A percentile compares a stretch with the other conserved stretches of the same genome.
These are phyloP conservation scores for Wiebesia pumilae DNA, from an alignment of 1,140 invertebrate genomes.

Conservation along the genomic window DNA sequence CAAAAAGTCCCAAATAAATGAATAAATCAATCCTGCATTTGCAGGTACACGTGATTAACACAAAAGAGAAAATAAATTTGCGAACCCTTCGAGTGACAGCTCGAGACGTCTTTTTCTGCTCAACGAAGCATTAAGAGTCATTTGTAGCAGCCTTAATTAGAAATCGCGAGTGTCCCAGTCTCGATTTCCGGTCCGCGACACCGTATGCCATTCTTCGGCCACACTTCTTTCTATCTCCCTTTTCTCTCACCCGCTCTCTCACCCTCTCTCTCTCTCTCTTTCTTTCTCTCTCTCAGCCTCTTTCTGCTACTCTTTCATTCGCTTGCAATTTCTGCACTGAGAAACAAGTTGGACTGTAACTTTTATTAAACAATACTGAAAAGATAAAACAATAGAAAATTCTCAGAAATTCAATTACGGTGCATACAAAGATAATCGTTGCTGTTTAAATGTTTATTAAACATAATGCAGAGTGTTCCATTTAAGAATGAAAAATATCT, in stretches of 20 bases:
- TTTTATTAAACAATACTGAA: constrained; percentile 31
- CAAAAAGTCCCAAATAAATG: not conserved
- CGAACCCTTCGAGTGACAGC: constrained; percentile 21
- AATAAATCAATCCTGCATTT: constrained; percentile 1
- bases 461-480: not conserved
- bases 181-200: constrained; percentile 48
- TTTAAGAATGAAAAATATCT: not conserved
- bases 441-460: constrained; percentile 21
- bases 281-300: not conserved
- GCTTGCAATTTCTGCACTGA: not conserved
- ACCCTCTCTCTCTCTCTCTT: not conserved
- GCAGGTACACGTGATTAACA: not conserved
- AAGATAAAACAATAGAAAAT: constrained; percentile 31
- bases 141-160: constrained; percentile 46
- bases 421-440: not conserved
- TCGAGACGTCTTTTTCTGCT: constrained; percentile 47
- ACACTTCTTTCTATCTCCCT: not conserved
- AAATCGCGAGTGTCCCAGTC: constrained; percentile 41
- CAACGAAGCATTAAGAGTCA: constrained; percentile 44
- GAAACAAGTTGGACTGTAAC: constrained; percentile 36
- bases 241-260: not conserved
- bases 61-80: constrained; percentile 30
- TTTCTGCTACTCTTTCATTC: not conserved
- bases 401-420: constrained; percentile 39
- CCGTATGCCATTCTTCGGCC: constrained; percentile 2